Conservation (phyloP, 2,113 vertebrate species). For the Crotophaga sulcirostris region DNA sequence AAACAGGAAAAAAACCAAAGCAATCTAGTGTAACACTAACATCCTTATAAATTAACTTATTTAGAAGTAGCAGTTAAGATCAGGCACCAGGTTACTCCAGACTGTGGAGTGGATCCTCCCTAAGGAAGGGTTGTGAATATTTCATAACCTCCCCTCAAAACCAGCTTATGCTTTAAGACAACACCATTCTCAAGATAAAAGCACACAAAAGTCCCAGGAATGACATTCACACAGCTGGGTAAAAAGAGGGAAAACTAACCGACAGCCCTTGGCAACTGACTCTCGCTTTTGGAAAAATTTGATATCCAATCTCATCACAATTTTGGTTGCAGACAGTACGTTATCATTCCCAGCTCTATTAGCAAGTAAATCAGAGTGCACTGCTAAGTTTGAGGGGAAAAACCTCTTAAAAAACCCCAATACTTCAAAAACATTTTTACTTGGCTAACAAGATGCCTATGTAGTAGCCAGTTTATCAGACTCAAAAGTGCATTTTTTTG, state of each 20-base stretch:
- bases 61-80: no score
- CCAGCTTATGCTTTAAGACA: not conserved
- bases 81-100: not conserved
- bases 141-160: not conserved
- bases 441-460: not conserved
- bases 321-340: fast-evolving
- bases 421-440: not conserved
- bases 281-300: not conserved
- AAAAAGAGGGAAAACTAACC: not conserved
- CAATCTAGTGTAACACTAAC: not conserved
- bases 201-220: not conserved
- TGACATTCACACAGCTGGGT: not conserved
- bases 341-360: fast-evolving
- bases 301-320: not conserved
- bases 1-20: not conserved
- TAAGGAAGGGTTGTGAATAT: not conserved
- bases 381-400: not conserved
- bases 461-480: not conserved
- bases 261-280: not conserved
- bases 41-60: not conserved
- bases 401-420: not conserved
- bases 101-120: no score
- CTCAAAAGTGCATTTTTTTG: not conserved
- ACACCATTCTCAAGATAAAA: not conserved
- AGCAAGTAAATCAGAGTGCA: not conserved